Evolutionary conservation across 2,113 vertebrate genomes (phyloP).

Genomic region (human): DNA sequence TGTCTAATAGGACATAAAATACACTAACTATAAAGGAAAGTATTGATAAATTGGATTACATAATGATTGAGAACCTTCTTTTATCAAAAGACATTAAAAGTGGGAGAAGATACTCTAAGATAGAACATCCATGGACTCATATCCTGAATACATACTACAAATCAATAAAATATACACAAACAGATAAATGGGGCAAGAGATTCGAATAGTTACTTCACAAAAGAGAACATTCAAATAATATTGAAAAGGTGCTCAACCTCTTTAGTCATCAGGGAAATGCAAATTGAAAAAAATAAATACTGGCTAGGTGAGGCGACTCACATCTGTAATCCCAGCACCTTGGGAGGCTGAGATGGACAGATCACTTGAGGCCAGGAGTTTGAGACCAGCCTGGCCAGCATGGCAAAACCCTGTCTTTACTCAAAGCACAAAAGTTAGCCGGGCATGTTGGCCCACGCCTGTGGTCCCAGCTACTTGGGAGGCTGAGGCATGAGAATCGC

Average conservation of each 20-base stretch:
- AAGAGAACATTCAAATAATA: not conserved
- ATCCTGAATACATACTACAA: not conserved
- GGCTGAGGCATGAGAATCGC: not conserved
- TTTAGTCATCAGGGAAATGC: not conserved
- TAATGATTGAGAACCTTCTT: not conserved
- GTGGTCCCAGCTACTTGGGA: not conserved
- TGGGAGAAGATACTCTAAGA: not conserved
- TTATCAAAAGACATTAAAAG: not conserved
- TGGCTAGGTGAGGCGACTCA: not conserved
- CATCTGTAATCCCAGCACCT: not conserved
- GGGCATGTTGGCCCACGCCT: not conserved
- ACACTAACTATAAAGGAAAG: not conserved
- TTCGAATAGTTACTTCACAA: not conserved
- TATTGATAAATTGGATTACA: not conserved
- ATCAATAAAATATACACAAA: conserved; percentile 6
- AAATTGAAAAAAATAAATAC: not conserved
- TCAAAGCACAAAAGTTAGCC: not conserved
- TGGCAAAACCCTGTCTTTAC: not conserved
- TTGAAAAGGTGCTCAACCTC: not conserved
- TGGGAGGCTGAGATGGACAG: not conserved
- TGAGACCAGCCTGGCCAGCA: not conserved
- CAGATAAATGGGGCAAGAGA: not conserved
- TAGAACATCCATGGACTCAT: not conserved
- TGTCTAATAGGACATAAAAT: not conserved
- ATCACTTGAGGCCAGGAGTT: not conserved